Evolutionary conservation across 2,888 invertebrate genomes (phyloP).

Genomic region (Callinectes sapidus): DNA sequence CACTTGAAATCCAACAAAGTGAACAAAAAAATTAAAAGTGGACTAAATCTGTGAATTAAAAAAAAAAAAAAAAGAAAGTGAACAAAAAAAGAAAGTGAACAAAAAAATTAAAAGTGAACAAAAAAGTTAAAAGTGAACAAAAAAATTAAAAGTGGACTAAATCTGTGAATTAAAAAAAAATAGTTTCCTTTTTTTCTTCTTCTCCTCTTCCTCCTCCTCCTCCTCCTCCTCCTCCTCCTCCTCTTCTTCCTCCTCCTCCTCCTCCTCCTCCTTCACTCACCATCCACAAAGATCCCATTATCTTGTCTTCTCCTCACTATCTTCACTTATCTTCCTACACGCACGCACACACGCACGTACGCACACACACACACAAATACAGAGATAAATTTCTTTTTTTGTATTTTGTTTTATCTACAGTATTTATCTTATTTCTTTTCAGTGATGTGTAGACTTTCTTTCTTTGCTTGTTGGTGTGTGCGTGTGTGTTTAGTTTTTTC

Average conservation of each 20-base stretch:
- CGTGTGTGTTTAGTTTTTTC: not conserved
- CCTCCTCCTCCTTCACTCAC: not conserved
- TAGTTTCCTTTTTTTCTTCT: no score
- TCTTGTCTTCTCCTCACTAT: not conserved
- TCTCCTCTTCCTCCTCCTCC: not conserved
- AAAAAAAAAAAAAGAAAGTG: no score
- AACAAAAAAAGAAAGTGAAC: no score
- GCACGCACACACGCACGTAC: not conserved
- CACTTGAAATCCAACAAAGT: no score
- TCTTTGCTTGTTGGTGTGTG: not conserved
- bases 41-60: no score
- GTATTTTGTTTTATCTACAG: not conserved
- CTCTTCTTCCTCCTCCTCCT: not conserved
- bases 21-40: no score
- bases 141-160: not conserved
- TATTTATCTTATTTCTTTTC: no score
- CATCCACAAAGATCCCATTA: constrained; percentile 13
- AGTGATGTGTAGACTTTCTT: not conserved
- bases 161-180: not conserved
- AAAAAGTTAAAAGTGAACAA: no score
- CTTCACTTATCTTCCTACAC: not conserved
- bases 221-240: not conserved
- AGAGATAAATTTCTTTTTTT: not conserved
- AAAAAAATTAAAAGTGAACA: no score
- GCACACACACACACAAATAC: not conserved